A percentile compares a stretch with the other conserved stretches of the same genome.
phyloP scores from a whole-genome alignment of 2,113 vertebrate genomes.

The Callopanchax toddi region DNA sequence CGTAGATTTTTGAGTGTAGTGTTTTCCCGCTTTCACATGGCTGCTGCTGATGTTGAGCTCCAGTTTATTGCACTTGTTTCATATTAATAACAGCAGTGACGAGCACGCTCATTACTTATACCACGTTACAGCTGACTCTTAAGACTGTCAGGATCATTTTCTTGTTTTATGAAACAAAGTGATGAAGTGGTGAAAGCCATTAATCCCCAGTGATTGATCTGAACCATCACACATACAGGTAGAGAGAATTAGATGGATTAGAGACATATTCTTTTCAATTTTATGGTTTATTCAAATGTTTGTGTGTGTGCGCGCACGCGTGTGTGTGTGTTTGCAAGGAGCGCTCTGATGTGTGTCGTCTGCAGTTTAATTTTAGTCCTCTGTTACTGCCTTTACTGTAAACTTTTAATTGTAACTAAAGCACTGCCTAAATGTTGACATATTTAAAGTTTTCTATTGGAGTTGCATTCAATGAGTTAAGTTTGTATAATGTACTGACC shows the following conservation, averaged over 20 bases:
- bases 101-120: constrained; percentile 43
- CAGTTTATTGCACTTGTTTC: constrained; percentile 21
- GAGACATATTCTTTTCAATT: too few relatives aligned
- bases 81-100: constrained; percentile 35
- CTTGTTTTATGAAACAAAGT: constrained; percentile 4
- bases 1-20: constrained; percentile 21
- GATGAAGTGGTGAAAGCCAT: constrained; percentile 30
- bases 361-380: too few relatives aligned
- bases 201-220: constrained; percentile 18
- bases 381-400: too few relatives aligned
- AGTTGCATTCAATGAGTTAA: too few relatives aligned
- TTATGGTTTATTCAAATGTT: too few relatives aligned
- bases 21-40: not conserved
- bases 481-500: too few relatives aligned
- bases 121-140: constrained; percentile 25
- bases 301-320: too few relatives aligned
- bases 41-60: not conserved
- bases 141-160: constrained; percentile 15
- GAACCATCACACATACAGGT: constrained; percentile 9
- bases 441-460: too few relatives aligned
- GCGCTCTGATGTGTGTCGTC: too few relatives aligned
- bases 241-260: constrained; percentile 18
- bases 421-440: too few relatives aligned
- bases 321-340: too few relatives aligned
- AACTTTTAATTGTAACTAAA: too few relatives aligned